These are phyloP conservation scores for Gasterosteus aculeatus DNA, from an alignment of 2,113 vertebrate species.

Conservation along the genomic window DNA sequence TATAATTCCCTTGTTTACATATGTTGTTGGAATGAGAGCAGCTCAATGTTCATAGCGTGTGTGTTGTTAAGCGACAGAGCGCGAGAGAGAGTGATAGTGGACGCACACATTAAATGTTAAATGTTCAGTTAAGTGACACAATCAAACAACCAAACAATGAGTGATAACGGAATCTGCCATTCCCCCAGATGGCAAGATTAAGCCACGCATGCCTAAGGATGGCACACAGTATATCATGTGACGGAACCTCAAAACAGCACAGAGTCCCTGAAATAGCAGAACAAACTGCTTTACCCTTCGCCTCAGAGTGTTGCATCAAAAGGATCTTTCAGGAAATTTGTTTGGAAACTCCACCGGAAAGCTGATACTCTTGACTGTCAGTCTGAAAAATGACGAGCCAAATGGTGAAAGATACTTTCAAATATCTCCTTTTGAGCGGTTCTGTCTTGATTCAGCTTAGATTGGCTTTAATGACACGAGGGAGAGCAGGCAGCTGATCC, in stretches of 20 bases:
- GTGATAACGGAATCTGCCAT: constrained; percentile 30
- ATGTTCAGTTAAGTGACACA: neutral
- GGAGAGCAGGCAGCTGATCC: constrained; percentile 57
- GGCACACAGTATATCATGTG: constrained; percentile 13
- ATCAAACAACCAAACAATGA: constrained; percentile 21
- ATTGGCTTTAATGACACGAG: constrained; percentile 38
- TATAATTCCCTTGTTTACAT: neutral
- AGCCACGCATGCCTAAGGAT: constrained; percentile 43
- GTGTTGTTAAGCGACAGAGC: neutral
- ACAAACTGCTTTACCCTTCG: constrained; percentile 1
- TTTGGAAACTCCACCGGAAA: constrained; percentile 10
- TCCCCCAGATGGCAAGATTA: constrained; percentile 45
- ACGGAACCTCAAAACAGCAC: constrained; percentile 13
- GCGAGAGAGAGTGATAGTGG: neutral
- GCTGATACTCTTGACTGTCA: neutral
- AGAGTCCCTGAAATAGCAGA: constrained; percentile 28
- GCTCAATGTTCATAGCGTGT: neutral
- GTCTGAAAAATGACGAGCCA: constrained; percentile 17
- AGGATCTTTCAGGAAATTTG: neutral
- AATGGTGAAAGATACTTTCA: constrained; percentile 18
- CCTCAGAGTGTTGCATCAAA: neutral
- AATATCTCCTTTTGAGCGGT: constrained; percentile 14
- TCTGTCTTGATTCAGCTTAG: constrained; percentile 45
- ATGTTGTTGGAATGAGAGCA: neutral
- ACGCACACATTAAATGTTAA: neutral